Evolutionary conservation across 2,113 vertebrate species (phyloP).

Genomic region (Lonchura striata): DNA sequence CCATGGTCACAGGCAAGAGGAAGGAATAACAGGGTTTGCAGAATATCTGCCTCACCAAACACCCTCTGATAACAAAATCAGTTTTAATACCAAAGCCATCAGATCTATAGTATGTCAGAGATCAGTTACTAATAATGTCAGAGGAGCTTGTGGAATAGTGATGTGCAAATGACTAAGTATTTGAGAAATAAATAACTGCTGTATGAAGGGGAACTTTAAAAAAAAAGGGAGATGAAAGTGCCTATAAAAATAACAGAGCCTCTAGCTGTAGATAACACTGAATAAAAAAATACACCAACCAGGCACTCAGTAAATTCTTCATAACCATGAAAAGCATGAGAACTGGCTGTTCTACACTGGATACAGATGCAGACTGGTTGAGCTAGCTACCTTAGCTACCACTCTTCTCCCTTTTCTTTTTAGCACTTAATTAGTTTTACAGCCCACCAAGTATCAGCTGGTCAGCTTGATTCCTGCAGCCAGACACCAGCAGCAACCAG

Average conservation of each 20-base stretch:
- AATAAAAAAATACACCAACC: background rate
- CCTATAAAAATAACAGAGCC: background rate
- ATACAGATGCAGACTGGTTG: background rate
- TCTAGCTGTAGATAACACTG: background rate
- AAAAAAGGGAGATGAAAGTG: background rate
- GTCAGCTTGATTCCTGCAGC: background rate
- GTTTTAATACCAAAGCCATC: background rate
- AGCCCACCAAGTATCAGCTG: background rate
- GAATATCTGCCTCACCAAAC: background rate
- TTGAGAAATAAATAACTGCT: background rate
- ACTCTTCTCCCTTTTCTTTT: background rate
- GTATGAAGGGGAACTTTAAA: background rate
- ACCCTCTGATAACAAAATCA: background rate
- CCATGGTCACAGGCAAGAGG: background rate
- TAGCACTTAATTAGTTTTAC: background rate
- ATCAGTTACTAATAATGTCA: background rate
- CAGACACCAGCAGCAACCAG: accelerated
- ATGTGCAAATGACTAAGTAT: background rate
- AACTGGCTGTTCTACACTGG: background rate
- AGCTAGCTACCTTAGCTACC: background rate
- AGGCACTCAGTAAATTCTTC: background rate
- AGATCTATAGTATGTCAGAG: background rate
- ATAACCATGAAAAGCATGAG: background rate
- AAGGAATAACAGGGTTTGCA: background rate
- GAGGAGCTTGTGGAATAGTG: background rate